These are phyloP conservation scores for Corythaixoides concolor DNA, from an alignment of 2,113 vertebrate genomes.

Conservation along the genomic window DNA sequence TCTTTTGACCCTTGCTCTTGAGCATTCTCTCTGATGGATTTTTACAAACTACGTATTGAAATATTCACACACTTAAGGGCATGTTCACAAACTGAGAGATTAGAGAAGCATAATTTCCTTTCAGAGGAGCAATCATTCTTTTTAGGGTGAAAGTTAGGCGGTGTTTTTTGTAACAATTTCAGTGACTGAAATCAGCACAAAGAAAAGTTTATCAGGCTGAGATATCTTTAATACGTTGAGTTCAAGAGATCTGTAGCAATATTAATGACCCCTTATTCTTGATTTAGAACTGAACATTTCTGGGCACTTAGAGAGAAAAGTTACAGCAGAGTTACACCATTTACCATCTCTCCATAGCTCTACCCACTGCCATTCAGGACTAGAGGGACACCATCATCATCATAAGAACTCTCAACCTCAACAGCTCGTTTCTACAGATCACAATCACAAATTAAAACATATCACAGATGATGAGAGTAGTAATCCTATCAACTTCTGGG, in stretches of 20 bases:
- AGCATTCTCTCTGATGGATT: background rate
- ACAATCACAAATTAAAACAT: background rate
- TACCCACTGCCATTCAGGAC: background rate
- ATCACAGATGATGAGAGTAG: background rate
- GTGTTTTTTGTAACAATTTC: background rate
- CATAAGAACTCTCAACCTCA: background rate
- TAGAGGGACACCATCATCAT: background rate
- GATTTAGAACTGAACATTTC: background rate
- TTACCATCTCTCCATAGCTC: background rate
- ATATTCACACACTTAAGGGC: background rate
- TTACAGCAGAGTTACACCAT: background rate
- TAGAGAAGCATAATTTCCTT: background rate
- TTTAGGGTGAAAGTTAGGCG: background rate
- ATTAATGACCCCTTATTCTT: background rate
- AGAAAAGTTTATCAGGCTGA: background rate
- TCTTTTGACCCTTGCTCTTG: constrained; percentile 17
- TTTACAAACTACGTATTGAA: background rate
- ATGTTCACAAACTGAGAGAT: background rate
- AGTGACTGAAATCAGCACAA: background rate
- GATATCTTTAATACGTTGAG: background rate
- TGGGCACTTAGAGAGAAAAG: background rate
- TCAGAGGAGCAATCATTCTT: background rate
- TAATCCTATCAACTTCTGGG: background rate
- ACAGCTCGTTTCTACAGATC: background rate
- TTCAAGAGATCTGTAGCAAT: background rate